Percentiles rank a stretch among this genome's conserved stretches.
These are phyloP conservation scores for Carterocephalus palaemon DNA, from an alignment of 2,888 invertebrate species.

Conservation along the genomic window DNA sequence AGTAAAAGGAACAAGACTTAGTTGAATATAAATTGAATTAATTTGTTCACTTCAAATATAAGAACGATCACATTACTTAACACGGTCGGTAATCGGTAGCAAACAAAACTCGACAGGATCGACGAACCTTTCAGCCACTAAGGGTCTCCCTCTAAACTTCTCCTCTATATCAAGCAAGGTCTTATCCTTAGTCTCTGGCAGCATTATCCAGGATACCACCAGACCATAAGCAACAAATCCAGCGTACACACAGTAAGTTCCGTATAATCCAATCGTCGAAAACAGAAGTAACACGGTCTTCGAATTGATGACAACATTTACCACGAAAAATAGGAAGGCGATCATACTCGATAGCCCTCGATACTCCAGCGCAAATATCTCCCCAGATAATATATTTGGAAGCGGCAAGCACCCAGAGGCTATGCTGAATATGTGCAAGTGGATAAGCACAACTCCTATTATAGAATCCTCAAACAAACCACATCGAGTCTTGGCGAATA, in stretches of 20 bases:
- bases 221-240: slow-evolving; percentile 43
- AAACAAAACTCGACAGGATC: too few species aligned
- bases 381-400: slow-evolving; percentile 83
- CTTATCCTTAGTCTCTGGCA: slow-evolving; percentile 57
- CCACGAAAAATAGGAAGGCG: slow-evolving; percentile 45
- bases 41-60: too few species aligned
- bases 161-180: slow-evolving; percentile 58
- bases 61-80: too few species aligned
- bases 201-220: slow-evolving; percentile 39
- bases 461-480: slow-evolving; percentile 37
- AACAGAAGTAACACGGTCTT: slow-evolving; percentile 47
- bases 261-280: slow-evolving; percentile 39
- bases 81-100: too few species aligned
- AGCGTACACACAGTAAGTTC: slow-evolving; percentile 44
- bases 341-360: slow-evolving; percentile 74
- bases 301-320: slow-evolving; percentile 44
- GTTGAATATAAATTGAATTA: too few species aligned
- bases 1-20: too few species aligned
- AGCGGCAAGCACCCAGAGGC: slow-evolving; percentile 78
- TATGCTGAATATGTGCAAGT: slow-evolving; percentile 67
- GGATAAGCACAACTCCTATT: slow-evolving; percentile 43
- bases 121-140: slow-evolving; percentile 32
- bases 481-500: slow-evolving; percentile 36
- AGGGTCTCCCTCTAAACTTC: slow-evolving; percentile 47
- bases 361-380: slow-evolving; percentile 79